Evolutionary conservation across 2,888 invertebrate genomes (phyloP).

Genomic region (Caenorhabditis drosophilae): DNA sequence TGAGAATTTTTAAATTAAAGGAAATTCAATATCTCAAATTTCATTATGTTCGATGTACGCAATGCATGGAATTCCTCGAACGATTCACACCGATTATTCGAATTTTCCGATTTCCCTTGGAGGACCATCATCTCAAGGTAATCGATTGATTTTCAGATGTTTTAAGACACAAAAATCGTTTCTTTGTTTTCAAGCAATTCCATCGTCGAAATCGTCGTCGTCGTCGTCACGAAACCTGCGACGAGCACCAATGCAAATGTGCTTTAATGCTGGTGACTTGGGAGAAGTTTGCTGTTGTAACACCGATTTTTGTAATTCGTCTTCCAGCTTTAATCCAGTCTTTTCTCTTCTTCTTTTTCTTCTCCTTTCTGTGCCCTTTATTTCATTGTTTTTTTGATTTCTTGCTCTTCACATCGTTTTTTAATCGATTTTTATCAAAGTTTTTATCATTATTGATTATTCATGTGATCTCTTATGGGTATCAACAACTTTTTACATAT

Average conservation of each 20-base stretch:
- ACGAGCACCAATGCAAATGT: conserved; percentile 32
- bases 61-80: conserved; percentile 29
- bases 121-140: conserved; percentile 10
- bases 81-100: conserved; percentile 23
- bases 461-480: conserved; percentile 5
- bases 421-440: conserved; percentile 7
- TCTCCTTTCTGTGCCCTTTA: not conserved
- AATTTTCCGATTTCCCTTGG: conserved; percentile 21
- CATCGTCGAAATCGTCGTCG: not conserved
- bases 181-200: not conserved
- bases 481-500: conserved; percentile 1
- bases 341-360: too few species aligned
- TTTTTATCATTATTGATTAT: conserved; percentile 6
- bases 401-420: not conserved
- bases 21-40: conserved; percentile 43
- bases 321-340: too few species aligned
- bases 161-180: too few species aligned
- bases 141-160: not conserved
- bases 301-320: conserved; percentile 44
- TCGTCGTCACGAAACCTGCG: conserved; percentile 6
- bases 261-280: conserved; percentile 46
- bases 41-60: conserved; percentile 42
- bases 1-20: too few species aligned
- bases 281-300: conserved; percentile 49
- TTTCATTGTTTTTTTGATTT: not conserved